Base-by-base conservation (phyloP, 2,888 invertebrate species). In the Nemapogon koenigi region DNA sequence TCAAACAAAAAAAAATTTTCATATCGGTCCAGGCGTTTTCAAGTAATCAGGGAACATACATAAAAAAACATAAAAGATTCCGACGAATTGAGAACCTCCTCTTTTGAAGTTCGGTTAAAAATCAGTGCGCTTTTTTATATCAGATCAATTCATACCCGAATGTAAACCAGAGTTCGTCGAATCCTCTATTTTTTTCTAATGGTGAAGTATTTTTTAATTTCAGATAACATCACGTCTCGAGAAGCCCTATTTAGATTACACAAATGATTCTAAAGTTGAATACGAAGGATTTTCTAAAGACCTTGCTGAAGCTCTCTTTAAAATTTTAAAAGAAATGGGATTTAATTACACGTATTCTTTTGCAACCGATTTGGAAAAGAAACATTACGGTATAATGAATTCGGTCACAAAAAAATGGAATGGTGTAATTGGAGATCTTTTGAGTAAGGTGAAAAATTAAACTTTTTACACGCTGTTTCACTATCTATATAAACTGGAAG, bases 261-360 rank as follows among this genome's bases (percentile, higher is more conserved):
- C 36, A 44, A 80, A 80, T 30, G 70, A 85, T 4, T 67, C 69
- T 1, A 86, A 87, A 11, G 83, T 83, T 37, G 81, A 83, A 47
- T 90, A 81, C 53, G 88, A 89, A 63, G 90, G 89, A 2, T 92
- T 89, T 59, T 85, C 86, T 36, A 83, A 91, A 11, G 91, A 92
- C 55, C 66, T 92, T 17, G 83, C 91, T 22, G 72, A 84, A 46
- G 83, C 86, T 50, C 87, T 93, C 55, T 83, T 90, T 35, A 64
- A 70, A 36, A 69, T 81, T 39, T 64, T 86, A 17, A 82, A 71
- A 41, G 53, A 70, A 40, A 35, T 35, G 25, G 62, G 65, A 3
- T 60, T 50, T 17, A 69, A 70, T 36, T 76, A 69, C 35, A 69
- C 68, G 1, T 76, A 66, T 41, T 49, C 55, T 13, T 73, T 75